These are phyloP conservation scores for Oxycera nigricornis DNA, from an alignment of 2,888 invertebrate genomes.

Conservation along the genomic window DNA sequence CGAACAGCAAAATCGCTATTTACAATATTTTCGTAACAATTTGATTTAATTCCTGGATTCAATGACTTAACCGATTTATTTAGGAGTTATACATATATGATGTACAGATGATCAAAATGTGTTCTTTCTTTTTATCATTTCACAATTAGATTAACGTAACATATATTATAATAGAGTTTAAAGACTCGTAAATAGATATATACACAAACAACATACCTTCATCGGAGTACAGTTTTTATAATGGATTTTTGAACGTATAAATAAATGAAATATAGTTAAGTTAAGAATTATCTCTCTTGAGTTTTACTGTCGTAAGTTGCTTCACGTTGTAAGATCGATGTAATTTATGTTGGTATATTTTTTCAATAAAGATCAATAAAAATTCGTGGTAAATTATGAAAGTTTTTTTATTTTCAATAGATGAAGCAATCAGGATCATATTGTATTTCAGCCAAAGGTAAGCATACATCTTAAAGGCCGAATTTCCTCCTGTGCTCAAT, in stretches of 20 bases:
- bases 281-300: too few relatives aligned
- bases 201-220: background rate
- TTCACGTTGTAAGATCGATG: conserved; percentile 43
- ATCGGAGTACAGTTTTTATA: background rate
- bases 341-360: conserved; percentile 42
- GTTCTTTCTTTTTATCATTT: conserved; percentile 12
- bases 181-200: background rate
- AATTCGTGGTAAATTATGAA: conserved; percentile 34
- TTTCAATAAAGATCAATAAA: conserved; percentile 43
- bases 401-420: too few relatives aligned
- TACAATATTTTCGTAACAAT: too few relatives aligned
- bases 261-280: too few relatives aligned
- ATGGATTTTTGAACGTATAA: background rate
- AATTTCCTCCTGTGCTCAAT: too few relatives aligned
- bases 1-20: too few relatives aligned
- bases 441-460: too few relatives aligned
- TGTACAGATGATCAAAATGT: background rate
- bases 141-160: background rate
- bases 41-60: too few relatives aligned
- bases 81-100: background rate
- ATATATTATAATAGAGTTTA: too few relatives aligned
- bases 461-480: too few relatives aligned
- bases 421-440: too few relatives aligned
- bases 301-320: background rate
- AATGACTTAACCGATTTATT: background rate